These are phyloP conservation scores for Ypsolopha scabrella DNA, from an alignment of 2,888 invertebrate genomes.

Conservation along the genomic window DNA sequence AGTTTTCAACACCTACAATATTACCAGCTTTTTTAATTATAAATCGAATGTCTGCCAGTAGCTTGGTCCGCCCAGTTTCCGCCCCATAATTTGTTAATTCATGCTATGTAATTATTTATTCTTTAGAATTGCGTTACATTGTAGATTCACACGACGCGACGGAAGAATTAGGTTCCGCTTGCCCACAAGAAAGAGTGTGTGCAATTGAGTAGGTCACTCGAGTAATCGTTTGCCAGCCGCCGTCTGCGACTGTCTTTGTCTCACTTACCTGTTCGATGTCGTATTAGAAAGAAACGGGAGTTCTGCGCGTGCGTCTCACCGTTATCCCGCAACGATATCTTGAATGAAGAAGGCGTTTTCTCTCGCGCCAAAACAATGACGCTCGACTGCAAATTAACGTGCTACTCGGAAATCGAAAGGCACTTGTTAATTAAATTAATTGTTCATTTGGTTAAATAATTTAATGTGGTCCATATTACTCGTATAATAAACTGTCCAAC, in stretches of 20 bases:
- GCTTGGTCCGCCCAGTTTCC: constrained; percentile 8
- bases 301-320: constrained; percentile 54
- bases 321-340: constrained; percentile 67
- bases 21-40: background rate
- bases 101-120: constrained; percentile 31
- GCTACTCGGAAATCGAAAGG: constrained; percentile 58
- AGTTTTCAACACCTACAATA: constrained; percentile 4
- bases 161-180: constrained; percentile 68
- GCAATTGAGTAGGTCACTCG: constrained; percentile 68
- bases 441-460: constrained; percentile 8
- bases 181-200: constrained; percentile 71
- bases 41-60: background rate
- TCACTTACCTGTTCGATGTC: background rate
- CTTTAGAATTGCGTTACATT: constrained; percentile 36
- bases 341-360: constrained; percentile 70
- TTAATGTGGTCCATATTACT: too few species aligned
- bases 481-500: too few species aligned
- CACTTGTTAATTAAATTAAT: constrained; percentile 38
- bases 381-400: constrained; percentile 31
- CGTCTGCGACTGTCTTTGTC: constrained; percentile 39
- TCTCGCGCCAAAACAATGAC: constrained; percentile 66
- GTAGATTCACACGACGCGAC: constrained; percentile 58
- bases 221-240: constrained; percentile 59
- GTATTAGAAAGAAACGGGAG: constrained; percentile 22
- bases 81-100: constrained; percentile 46